These are phyloP conservation scores for Psococerastis gibbosa DNA, from an alignment of 2,888 invertebrate species.

Conservation along the genomic window DNA sequence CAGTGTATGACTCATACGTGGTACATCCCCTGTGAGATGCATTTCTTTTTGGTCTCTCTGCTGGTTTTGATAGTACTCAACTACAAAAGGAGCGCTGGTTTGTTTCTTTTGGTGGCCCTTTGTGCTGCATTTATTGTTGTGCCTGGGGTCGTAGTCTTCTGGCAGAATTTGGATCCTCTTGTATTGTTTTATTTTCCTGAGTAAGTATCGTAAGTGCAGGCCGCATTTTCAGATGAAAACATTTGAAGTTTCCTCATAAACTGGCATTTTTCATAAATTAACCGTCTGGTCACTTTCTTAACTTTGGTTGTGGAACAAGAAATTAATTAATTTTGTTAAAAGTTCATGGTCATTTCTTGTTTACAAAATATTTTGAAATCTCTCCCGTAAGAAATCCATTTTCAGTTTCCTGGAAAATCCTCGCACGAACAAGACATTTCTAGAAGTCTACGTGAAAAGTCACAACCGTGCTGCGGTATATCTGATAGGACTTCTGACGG, in stretches of 20 bases:
- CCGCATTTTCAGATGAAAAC: too few relatives aligned
- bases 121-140: constrained; percentile 27
- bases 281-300: too few relatives aligned
- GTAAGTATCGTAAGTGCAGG: too few relatives aligned
- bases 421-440: constrained; percentile 30
- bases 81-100: constrained; percentile 25
- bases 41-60: constrained; percentile 37
- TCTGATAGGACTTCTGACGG: constrained; percentile 35
- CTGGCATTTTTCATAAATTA: too few relatives aligned
- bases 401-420: constrained; percentile 34
- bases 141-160: constrained; percentile 33
- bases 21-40: constrained; percentile 51
- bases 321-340: too few relatives aligned
- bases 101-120: constrained; percentile 24
- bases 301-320: too few relatives aligned
- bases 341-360: too few relatives aligned
- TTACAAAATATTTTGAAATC: too few relatives aligned
- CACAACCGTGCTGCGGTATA: constrained; percentile 38
- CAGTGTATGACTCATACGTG: constrained; percentile 46
- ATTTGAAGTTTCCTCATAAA: too few relatives aligned
- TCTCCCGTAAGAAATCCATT: too few relatives aligned
- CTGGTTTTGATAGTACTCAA: constrained; percentile 29
- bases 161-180: constrained; percentile 30
- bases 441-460: constrained; percentile 34
- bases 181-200: constrained; percentile 33